Percentiles rank a stretch among this genome's conserved stretches.
These are phyloP conservation scores for Pelusios castaneus DNA, from an alignment of 2,113 vertebrate species.

Conservation along the genomic window DNA sequence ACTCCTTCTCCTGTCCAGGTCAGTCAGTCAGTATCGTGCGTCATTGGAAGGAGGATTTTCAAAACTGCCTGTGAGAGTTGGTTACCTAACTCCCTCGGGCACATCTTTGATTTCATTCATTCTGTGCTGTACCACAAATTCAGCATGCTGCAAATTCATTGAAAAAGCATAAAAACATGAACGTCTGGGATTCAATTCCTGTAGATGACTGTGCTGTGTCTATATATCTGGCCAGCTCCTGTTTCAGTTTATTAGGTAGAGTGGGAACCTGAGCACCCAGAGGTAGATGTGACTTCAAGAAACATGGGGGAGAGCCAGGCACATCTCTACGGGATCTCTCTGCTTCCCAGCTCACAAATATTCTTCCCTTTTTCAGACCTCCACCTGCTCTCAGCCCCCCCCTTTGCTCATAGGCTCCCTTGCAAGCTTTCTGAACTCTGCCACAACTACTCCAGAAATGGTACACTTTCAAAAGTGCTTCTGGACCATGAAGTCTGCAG, in stretches of 20 bases:
- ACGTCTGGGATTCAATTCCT: not conserved
- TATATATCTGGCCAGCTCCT: not conserved
- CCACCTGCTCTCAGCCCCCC: not conserved
- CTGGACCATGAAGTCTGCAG: not conserved
- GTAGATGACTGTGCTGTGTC: not conserved
- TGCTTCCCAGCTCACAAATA: not conserved
- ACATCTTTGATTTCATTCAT: not conserved
- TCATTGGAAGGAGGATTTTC: not conserved
- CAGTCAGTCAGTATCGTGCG: not conserved
- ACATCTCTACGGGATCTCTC: not conserved
- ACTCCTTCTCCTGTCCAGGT: not conserved
- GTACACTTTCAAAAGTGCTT: conserved; percentile 9
- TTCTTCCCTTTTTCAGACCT: not conserved
- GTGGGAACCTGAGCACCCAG: not conserved
- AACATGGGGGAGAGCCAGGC: not conserved
- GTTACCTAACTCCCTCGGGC: not conserved
- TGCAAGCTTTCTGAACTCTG: not conserved
- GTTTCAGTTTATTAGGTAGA: not conserved
- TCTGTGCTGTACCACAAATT: rapidly evolving
- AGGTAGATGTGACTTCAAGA: not conserved
- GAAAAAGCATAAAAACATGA: not conserved
- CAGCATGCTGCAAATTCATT: not conserved
- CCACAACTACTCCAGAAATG: conserved; percentile 14
- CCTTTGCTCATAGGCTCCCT: not conserved
- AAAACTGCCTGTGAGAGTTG: not conserved